These are phyloP conservation scores for Drosophila willistoni DNA, from an alignment of 1,140 invertebrate species.

Conservation along the genomic window DNA sequence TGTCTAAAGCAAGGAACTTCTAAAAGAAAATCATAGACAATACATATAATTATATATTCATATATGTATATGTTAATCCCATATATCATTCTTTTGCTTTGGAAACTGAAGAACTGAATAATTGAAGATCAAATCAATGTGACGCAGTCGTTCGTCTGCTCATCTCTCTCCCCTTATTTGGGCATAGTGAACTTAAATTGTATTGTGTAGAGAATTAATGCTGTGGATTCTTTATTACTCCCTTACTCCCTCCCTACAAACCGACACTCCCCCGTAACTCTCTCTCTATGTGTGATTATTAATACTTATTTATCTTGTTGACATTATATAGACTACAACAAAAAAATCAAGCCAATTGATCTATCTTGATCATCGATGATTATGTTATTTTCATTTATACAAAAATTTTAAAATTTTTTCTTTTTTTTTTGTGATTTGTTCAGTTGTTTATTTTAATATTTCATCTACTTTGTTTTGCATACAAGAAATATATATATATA, in stretches of 20 bases:
- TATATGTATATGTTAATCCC: background rate
- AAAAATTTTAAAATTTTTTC: conserved; percentile 48
- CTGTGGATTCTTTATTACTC: conserved; percentile 6
- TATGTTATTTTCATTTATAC: conserved; percentile 13
- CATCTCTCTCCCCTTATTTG: background rate
- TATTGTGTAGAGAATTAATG: background rate
- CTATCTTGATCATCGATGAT: conserved; percentile 13
- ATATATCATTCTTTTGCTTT: background rate
- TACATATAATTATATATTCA: background rate
- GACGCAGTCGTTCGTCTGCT: background rate
- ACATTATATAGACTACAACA: conserved; percentile 18
- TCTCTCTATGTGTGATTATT: conserved; percentile 36
- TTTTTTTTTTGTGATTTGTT: conserved; percentile 28
- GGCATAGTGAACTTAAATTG: background rate
- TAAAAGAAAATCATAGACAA: conserved; percentile 5
- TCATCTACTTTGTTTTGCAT: background rate
- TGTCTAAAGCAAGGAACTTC: background rate
- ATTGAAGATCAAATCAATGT: too few relatives aligned
- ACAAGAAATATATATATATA: background rate
- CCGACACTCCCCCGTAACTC: background rate
- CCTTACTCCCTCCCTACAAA: too few relatives aligned
- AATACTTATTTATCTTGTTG: conserved; percentile 52
- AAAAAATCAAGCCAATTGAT: conserved; percentile 17
- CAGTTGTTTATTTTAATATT: conserved; percentile 16
- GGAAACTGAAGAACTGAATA: too few relatives aligned